phyloP scores from a whole-genome alignment of 2,797 vertebrate species.

The Tarsius wallacei region DNA sequence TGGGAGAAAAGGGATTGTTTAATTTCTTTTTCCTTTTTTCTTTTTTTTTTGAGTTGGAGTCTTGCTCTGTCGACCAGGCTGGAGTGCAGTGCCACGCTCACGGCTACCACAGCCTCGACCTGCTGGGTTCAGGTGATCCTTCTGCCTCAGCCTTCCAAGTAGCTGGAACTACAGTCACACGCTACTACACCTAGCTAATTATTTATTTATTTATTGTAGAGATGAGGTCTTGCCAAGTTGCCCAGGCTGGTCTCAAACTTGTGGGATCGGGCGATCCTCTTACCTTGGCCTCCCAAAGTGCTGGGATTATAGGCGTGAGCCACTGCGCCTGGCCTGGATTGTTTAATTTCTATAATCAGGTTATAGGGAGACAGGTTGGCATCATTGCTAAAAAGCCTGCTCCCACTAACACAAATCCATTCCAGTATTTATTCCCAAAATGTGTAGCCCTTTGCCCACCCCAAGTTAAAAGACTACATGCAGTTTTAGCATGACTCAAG shows the following conservation, averaged over 20 bases:
- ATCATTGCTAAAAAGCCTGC: too few species aligned
- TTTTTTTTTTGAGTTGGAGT: too few species aligned
- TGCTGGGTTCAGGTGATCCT: background rate
- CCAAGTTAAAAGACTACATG: too few species aligned
- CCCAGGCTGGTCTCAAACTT: background rate
- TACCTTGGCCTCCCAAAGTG: background rate
- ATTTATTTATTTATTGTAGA: background rate
- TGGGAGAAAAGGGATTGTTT: too few species aligned
- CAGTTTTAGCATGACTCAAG: too few species aligned
- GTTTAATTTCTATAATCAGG: too few species aligned
- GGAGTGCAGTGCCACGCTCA: background rate
- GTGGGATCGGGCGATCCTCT: background rate
- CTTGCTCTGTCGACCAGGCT: background rate
- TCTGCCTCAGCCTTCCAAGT: background rate
- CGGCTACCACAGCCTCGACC: background rate
- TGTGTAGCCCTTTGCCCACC: too few species aligned
- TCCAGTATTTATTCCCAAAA: too few species aligned
- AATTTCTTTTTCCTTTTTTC: too few species aligned
- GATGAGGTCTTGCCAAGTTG: background rate
- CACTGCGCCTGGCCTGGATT: background rate
- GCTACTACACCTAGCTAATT: background rate
- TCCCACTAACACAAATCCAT: too few species aligned
- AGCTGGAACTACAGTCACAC: background rate
- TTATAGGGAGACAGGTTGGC: too few species aligned
- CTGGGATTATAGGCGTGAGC: background rate